A percentile compares a stretch with the other conserved stretches of the same genome.
phyloP scores from a whole-genome alignment of 2,113 vertebrate species.

The Menura novaehollandiae region DNA sequence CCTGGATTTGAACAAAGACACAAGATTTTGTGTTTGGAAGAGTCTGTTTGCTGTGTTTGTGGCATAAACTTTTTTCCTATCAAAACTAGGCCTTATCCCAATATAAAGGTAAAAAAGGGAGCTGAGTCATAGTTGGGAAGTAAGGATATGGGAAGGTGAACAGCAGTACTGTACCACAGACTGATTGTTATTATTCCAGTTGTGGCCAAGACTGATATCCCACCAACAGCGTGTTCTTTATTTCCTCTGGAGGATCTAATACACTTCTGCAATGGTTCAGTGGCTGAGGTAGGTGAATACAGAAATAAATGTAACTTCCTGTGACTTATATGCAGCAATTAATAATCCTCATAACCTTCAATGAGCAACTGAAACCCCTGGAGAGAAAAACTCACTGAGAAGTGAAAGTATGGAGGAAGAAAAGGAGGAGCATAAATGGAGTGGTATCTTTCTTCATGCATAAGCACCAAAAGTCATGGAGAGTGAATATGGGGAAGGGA shows the following conservation, averaged over 20 bases:
- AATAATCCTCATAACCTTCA: neutral
- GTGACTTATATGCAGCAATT: neutral
- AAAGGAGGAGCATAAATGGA: neutral
- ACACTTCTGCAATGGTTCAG: neutral
- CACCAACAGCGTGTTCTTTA: neutral
- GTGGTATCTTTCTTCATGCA: neutral
- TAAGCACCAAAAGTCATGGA: neutral
- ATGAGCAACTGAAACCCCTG: neutral
- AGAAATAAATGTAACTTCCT: constrained; percentile 27
- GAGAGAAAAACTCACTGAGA: constrained; percentile 5
- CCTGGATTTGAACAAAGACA: neutral
- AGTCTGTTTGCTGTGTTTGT: neutral
- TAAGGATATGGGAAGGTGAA: neutral
- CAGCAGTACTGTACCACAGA: neutral
- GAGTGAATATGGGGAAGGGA: neutral
- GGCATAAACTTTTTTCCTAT: neutral
- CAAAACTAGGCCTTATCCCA: neutral
- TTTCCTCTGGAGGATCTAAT: neutral
- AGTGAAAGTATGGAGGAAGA: neutral
- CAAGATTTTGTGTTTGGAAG: neutral
- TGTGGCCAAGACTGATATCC: neutral
- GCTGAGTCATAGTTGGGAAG: neutral
- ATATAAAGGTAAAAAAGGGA: neutral
- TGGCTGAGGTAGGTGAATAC: neutral
- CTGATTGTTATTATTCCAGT: neutral